Base-by-base conservation (phyloP, 2,113 vertebrate genomes). In the Hystrix cristata region DNA sequence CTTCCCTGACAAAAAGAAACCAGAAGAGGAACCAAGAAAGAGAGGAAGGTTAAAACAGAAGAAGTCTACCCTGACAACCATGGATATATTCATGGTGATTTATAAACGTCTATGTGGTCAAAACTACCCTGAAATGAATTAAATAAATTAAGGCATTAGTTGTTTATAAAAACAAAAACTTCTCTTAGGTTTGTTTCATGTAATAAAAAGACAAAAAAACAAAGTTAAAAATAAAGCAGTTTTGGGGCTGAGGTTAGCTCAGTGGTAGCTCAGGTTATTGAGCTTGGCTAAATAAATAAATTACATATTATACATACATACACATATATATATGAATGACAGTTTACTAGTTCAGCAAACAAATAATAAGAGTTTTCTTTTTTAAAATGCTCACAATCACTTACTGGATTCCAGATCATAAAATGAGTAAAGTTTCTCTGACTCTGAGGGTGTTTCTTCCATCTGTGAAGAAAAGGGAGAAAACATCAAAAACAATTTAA, bases 341-440 rank as follows among this genome's bases (percentile, higher is more conserved):
- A n/a, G 48, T 48, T 79, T 27, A 84, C 27, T 2, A 79, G 14
- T 48, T 89, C 76, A 82, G 46, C 38, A 84, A 71, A 67, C 25
- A 92, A 93, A 72, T 27, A 11, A 65, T 0, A 80, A 80, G 55
- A 18, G 53, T 82, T 59, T 67, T 29, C 74, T 81, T n/a, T 53
- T 43, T 79, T 7, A 53, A 91, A 46, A 64, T 55, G n/a, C n/a
- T 48, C 21, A 71, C 7, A 96, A 96, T 90, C 91, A 99, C 99
- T 99, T 99, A 99, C 99, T 99, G 88, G 99, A 99, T 97, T 99
- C 98, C 96, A 99, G 99, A 95, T 99, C 99, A 0, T 98, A 98
- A 97, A 99, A 94, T 72, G 99, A 98, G 97, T 99, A 99, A 46
- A 99, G 98, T 84, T 97, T 99, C 90, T 99, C 98, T 23, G 94